Percentiles rank a stretch among this genome's conserved stretches.
These are phyloP conservation scores for Tetranychus piercei DNA, from an alignment of 2,888 invertebrate genomes.

Conservation along the genomic window DNA sequence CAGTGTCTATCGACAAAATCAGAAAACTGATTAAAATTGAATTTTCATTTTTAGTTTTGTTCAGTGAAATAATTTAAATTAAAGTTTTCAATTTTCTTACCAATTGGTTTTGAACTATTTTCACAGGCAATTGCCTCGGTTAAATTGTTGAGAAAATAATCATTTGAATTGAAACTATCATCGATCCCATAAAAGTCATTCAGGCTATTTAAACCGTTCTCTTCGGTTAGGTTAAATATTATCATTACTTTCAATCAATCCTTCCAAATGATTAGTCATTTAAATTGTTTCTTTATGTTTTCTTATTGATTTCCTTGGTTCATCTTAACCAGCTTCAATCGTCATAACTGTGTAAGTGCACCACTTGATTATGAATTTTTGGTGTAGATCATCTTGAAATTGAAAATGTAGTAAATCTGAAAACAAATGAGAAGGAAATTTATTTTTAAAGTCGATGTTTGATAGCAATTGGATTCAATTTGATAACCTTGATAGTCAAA, in stretches of 20 bases:
- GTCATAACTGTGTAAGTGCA: no score
- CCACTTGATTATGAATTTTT: no score
- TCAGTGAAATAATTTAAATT: neutral
- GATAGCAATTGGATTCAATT: no score
- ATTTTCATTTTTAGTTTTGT: neutral
- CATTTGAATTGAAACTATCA: neutral
- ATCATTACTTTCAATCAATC: neutral
- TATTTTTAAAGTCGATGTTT: no score
- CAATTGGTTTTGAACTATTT: neutral
- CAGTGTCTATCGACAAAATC: neutral
- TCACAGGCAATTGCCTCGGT: neutral
- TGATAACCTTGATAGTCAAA: no score
- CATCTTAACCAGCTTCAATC: no score
- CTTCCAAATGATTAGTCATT: neutral
- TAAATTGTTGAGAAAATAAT: neutral
- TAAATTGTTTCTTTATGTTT: neutral
- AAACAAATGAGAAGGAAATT: no score
- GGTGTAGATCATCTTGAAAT: no score
- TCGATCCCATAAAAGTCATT: neutral
- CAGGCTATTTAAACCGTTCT: neutral
- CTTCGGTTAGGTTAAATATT: neutral
- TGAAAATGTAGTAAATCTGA: no score
- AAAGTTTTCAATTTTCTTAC: neutral
- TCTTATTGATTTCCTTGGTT: neutral
- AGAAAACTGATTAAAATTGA: no score